These are phyloP conservation scores for Chlorodrepanis virens DNA, from an alignment of 2,113 vertebrate genomes.

Conservation along the genomic window DNA sequence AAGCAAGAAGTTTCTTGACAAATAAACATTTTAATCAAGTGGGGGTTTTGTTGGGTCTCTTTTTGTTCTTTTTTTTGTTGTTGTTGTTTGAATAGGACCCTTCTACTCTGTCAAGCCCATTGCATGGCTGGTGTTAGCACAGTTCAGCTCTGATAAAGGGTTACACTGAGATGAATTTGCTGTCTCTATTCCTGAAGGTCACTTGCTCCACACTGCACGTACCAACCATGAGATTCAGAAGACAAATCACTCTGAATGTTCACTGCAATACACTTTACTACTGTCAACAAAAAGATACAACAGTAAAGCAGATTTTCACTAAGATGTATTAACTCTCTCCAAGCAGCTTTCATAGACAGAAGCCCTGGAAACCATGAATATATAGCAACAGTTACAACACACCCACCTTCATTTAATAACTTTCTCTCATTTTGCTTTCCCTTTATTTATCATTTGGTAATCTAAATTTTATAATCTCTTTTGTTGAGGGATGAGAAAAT, in stretches of 20 bases:
- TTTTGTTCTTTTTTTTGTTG: not conserved
- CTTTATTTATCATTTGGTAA: not conserved
- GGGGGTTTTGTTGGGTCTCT: rapidly evolving
- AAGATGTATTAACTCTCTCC: not conserved
- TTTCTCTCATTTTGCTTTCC: not conserved
- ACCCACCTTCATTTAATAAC: not conserved
- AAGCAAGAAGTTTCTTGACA: not conserved
- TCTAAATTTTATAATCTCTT: not conserved
- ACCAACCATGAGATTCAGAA: not conserved
- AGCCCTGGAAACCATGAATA: not conserved
- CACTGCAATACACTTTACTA: not conserved
- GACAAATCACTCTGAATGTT: not conserved
- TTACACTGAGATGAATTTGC: not conserved
- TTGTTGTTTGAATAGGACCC: not conserved
- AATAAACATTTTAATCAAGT: not conserved
- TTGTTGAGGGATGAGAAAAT: not conserved
- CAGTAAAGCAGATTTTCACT: not conserved
- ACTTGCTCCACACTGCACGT: not conserved
- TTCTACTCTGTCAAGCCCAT: not conserved
- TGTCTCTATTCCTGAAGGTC: not conserved
- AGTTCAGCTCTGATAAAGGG: not conserved
- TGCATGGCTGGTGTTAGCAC: not conserved
- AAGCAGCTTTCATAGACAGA: not conserved
- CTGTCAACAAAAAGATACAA: not conserved
- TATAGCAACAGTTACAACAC: not conserved